These are phyloP conservation scores for Cryptus viduatorius DNA, from an alignment of 2,888 invertebrate genomes.

Conservation along the genomic window DNA sequence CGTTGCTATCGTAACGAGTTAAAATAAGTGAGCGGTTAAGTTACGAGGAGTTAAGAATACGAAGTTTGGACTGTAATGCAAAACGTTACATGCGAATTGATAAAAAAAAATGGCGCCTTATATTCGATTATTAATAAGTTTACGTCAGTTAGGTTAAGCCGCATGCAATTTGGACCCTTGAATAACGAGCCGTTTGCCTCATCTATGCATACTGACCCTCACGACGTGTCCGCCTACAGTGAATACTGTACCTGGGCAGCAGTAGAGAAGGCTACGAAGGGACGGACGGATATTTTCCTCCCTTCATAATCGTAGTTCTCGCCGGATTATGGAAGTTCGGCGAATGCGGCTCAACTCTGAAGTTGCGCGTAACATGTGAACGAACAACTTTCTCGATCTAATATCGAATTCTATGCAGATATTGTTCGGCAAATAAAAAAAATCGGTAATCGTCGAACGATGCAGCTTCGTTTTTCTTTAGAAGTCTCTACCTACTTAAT, in stretches of 20 bases:
- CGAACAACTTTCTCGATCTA: background rate
- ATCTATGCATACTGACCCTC: background rate
- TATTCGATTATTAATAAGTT: constrained; percentile 39
- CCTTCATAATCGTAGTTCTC: constrained; percentile 39
- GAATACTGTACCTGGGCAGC: background rate
- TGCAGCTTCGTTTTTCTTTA: too few relatives aligned
- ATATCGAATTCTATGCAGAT: background rate
- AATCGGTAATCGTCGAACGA: background rate
- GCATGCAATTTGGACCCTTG: constrained; percentile 30
- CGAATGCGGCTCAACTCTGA: too few relatives aligned
- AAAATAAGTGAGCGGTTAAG: too few relatives aligned
- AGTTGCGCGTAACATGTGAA: background rate
- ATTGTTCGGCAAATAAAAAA: background rate
- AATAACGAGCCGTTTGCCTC: constrained; percentile 28
- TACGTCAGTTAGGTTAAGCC: constrained; percentile 9
- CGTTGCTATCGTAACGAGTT: too few relatives aligned
- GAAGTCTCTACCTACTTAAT: too few relatives aligned
- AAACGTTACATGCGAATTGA: constrained; percentile 11
- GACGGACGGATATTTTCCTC: constrained; percentile 25
- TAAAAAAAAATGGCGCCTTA: constrained; percentile 30
- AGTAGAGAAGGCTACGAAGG: background rate
- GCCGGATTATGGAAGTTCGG: constrained; percentile 49
- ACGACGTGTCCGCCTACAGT: background rate
- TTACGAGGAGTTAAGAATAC: too few relatives aligned
- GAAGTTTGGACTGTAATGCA: too few relatives aligned